Percentiles rank a stretch among this genome's conserved stretches.
Conservation (phyloP, 2,797 vertebrate species). For the Muraenolepis orangiensis region DNA sequence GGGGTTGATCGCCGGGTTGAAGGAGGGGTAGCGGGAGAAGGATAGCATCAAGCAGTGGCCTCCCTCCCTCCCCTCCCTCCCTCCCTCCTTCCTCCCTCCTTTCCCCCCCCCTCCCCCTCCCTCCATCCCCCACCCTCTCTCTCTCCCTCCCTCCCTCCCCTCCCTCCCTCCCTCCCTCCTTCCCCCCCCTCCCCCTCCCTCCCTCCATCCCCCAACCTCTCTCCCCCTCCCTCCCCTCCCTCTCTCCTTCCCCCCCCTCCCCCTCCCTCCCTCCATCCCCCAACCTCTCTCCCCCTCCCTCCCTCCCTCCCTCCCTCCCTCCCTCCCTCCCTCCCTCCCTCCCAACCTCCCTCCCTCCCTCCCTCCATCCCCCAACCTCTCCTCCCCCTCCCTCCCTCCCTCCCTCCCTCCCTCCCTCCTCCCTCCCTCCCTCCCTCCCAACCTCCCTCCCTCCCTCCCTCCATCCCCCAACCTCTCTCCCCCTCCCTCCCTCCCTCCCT, state of each 20-base stretch:
- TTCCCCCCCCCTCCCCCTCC: not conserved
- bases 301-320: not conserved
- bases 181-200: slow-evolving; percentile 19
- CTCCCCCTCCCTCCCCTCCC: not conserved
- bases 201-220: not conserved
- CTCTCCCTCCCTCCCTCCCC: not conserved
- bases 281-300: too few species aligned
- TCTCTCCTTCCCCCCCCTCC: not conserved
- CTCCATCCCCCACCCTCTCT: too few species aligned
- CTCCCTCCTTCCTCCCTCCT: not conserved
- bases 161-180: slow-evolving; percentile 1
- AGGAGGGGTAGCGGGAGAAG: slow-evolving; percentile 35
- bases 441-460: not conserved
- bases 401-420: not conserved
- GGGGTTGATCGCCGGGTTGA: slow-evolving; percentile 19
- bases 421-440: not conserved
- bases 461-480: too few species aligned
- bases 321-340: not conserved
- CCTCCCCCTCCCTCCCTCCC: too few species aligned
- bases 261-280: not conserved
- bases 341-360: not conserved
- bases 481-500: too few species aligned
- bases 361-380: too few species aligned
- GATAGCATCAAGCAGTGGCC: slow-evolving; percentile 40
- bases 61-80: not conserved